Evolutionary conservation across 2,797 vertebrate species (phyloP).

Genomic region (Tiaroga cobitis): DNA sequence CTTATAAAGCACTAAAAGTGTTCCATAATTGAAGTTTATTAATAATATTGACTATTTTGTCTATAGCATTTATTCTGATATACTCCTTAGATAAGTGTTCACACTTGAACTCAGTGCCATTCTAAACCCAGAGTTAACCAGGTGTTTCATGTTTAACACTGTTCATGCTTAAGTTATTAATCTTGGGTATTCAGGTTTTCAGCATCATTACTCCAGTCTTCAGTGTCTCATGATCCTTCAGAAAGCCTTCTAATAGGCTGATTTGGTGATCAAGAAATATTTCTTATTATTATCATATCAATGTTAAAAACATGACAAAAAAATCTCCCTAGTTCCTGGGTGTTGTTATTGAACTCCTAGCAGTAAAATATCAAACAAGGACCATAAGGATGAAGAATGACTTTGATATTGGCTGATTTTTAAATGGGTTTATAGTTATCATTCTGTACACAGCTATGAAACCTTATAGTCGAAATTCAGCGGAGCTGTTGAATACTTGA

Average conservation of each 20-base stretch:
- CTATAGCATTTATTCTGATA: background rate
- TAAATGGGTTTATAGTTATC: background rate
- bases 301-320: background rate
- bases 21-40: background rate
- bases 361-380: background rate
- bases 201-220: background rate
- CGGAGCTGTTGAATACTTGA: background rate
- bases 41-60: background rate
- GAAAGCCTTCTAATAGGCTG: background rate
- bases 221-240: background rate
- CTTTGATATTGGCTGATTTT: background rate
- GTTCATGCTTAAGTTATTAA: background rate
- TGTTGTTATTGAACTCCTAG: background rate
- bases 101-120: background rate
- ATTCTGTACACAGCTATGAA: background rate
- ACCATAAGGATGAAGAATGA: background rate
- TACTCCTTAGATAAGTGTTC: background rate
- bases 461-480: too few relatives aligned
- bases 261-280: background rate
- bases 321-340: background rate
- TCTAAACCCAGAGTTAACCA: background rate
- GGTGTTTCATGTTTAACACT: constrained; percentile 2
- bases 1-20: background rate
- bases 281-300: background rate
- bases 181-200: background rate